Evolutionary conservation across 2,113 vertebrate genomes (phyloP).

Genomic region (Origma solitaria): DNA sequence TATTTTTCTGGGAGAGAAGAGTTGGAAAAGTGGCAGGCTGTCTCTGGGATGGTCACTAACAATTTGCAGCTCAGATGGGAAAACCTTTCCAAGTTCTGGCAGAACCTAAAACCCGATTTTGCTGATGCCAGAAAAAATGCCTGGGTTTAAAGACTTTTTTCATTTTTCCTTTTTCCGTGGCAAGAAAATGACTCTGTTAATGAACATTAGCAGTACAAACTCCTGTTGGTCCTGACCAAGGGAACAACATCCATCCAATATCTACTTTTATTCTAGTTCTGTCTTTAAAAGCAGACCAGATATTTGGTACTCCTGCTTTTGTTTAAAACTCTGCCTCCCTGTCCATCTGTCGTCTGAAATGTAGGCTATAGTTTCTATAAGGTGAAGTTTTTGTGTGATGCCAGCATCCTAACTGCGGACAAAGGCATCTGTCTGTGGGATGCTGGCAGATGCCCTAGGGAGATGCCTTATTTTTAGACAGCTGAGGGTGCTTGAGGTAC

Average conservation of each 20-base stretch:
- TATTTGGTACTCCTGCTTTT: not conserved
- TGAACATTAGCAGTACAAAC: not conserved
- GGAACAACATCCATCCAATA: not conserved
- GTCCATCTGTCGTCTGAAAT: not conserved
- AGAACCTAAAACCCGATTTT: not conserved
- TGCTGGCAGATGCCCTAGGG: not conserved
- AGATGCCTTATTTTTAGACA: not conserved
- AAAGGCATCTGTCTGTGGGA: not conserved
- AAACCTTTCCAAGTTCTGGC: not conserved
- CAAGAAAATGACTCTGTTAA: not conserved
- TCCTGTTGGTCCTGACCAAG: not conserved
- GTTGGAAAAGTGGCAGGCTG: not conserved
- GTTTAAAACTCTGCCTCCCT: not conserved
- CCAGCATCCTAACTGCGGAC: not conserved
- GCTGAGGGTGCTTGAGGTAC: not conserved
- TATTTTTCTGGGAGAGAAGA: not conserved
- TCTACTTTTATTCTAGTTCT: not conserved
- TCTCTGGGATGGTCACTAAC: not conserved
- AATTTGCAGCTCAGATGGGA: not conserved
- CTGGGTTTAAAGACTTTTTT: not conserved
- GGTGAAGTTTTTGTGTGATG: not conserved
- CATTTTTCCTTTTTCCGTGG: not conserved
- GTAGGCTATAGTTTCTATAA: not conserved
- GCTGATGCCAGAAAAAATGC: not conserved
- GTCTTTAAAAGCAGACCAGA: not conserved